Base-by-base conservation (phyloP, 2,888 invertebrate species). In the Melanostoma scalare region DNA sequence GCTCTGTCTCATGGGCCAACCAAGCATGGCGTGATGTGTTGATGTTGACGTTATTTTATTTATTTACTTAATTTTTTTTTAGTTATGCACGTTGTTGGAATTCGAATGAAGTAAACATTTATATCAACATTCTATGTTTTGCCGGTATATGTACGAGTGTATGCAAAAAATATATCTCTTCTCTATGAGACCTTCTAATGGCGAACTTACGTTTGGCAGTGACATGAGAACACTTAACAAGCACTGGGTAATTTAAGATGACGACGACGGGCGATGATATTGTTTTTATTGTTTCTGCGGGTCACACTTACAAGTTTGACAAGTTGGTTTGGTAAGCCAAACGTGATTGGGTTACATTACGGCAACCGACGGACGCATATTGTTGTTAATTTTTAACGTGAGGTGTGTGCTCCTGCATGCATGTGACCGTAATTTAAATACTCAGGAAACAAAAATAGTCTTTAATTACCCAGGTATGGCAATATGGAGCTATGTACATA, bases 71-170 rank as follows among this genome's bases (percentile, higher is more conserved):
- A 8, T 63, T 63, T 61, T 31, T n/a, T 50, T 55, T 67, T 33
- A 48, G 31, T 48, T 38, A 20, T 42, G 63, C 33, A 42, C 56
- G 10, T 63, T 65, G 42, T 68, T 67, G 30, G 61, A 73, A 71
- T 72, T 48, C 53, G 48, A 80, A 80, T 60, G 53, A 76, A 30
- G 76, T 67, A 81, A 81, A 81, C 72, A 81, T 76, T 81, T 81
- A 81, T 72, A 72, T 53, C 67, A 42, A 6, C 60, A 36, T 65
- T 46, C 40, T 36, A 35, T 56, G 46, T 50, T 77, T 56, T 60
- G 61, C 68, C 74, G 79, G 55, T 60, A 58, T 48, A 31, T 36
- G 30, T 42, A 20, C 20, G 20, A 20, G 42, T 42, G 48, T 38
- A 55, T 60, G 71, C 69, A 73, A 73, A 65, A 40, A 53, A 63